Percentiles rank a stretch among this genome's conserved stretches.
These are phyloP conservation scores for Pemphigus obesinymphae DNA, from an alignment of 1,140 invertebrate species.

Conservation along the genomic window DNA sequence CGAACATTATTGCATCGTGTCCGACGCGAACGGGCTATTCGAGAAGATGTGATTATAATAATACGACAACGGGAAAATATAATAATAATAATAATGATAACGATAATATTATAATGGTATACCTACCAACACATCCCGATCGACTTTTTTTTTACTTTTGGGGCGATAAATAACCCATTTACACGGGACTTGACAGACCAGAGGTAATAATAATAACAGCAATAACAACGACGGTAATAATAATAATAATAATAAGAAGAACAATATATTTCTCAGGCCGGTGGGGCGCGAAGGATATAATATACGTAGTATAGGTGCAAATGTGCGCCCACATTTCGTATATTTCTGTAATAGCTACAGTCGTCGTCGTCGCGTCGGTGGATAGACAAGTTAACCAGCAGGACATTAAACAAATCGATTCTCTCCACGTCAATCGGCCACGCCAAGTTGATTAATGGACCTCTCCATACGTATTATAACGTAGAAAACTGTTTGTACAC, in stretches of 20 bases:
- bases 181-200: constrained; percentile 22
- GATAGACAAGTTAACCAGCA: constrained; percentile 33
- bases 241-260: constrained; percentile 18
- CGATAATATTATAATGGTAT: no score
- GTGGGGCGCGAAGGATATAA: not conserved
- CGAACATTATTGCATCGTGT: not conserved
- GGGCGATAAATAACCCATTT: constrained; percentile 38
- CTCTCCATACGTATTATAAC: not conserved
- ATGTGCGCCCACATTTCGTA: constrained; percentile 38
- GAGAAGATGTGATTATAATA: not conserved
- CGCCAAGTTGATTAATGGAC: constrained; percentile 35
- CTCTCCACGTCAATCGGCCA: constrained; percentile 31
- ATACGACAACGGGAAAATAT: not conserved
- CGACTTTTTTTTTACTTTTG: constrained; percentile 16
- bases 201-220: not conserved
- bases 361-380: not conserved
- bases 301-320: constrained; percentile 38
- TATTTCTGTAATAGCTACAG: no score
- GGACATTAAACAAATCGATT: constrained; percentile 41
- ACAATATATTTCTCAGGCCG: not conserved
- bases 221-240: not conserved
- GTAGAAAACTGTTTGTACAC: not conserved
- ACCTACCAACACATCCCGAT: not conserved
- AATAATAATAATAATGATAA: constrained; percentile 1
- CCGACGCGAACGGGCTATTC: not conserved